Base-by-base conservation (phyloP, 2,797 vertebrate species). In the Bovichtus diacanthus region DNA sequence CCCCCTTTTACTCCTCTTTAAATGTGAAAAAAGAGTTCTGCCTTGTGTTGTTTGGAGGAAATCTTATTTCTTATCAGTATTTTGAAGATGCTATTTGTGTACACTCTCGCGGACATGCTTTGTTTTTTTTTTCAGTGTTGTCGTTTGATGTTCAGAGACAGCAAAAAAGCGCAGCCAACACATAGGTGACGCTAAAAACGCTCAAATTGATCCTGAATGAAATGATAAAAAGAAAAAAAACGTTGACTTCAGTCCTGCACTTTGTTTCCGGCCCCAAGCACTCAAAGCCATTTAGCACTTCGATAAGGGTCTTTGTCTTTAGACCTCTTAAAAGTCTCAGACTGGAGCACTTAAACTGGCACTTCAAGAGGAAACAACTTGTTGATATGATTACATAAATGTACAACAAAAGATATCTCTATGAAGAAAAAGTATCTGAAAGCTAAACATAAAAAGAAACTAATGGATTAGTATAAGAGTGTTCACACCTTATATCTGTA, bases 301-400 rank as follows among this genome's bases (percentile, higher is more conserved):
- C 92, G 44, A 27, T 59, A 36, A 87, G 83, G 82, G 73, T 88
- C 64, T 69, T 81, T 21, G 54, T 78, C 55, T 60, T 83, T 76
- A 88, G 83, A 75, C 81, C 72, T 85, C 79, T 77, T 62, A 77
- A 85, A 91, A 82, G 83, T 88, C 84, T 88, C 74, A 87, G 77
- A 86, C 78, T 62, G 80, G 76, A 92, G 94, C 94, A 95, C 94
- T 95, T 95, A 93, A 78, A 86, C 87, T 79, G 87, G 88, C 93
- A 90, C 92, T 93, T 90, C 72, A 81, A 67, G 41, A 81, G 21
- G 12, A 86, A 82, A 79, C 16, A 55, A 69, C 23, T 60, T 54
- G 21, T 80, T 47, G 19, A 88, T 55, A 43, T 67, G 5, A 70
- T 56, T 10, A 60, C 74, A 56, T 49, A 11, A 86, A 61, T 38